Conservation (phyloP, 2,113 vertebrate species). For the Nasalis larvatus region DNA sequence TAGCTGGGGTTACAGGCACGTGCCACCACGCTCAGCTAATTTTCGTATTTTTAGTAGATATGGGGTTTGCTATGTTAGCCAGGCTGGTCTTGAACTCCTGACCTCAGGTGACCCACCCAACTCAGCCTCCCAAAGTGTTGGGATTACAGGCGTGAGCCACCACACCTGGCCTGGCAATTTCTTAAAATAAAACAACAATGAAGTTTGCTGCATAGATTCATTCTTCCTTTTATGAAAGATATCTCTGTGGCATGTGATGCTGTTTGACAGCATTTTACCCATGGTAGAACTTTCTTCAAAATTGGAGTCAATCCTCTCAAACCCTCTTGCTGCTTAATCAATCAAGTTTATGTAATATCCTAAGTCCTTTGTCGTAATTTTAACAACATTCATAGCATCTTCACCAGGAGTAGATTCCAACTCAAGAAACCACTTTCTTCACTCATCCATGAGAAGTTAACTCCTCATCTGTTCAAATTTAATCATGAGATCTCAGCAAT, state of each 20-base stretch:
- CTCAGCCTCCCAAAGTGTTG: no score
- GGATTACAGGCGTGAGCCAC: no score
- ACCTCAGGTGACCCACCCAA: no score
- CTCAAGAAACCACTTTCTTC: not conserved
- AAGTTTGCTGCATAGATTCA: not conserved
- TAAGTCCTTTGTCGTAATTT: not conserved
- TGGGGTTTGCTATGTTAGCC: no score
- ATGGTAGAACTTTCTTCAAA: not conserved
- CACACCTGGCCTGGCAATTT: fast-evolving
- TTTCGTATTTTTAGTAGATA: no score
- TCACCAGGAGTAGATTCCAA: not conserved
- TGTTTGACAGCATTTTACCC: not conserved
- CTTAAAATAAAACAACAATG: not conserved
- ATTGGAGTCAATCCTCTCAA: not conserved
- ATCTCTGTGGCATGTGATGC: not conserved
- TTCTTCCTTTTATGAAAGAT: not conserved
- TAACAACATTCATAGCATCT: not conserved
- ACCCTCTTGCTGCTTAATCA: not conserved
- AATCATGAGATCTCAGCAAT: not conserved
- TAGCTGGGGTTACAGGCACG: no score
- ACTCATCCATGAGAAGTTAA: no score
- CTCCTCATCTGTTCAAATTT: not conserved
- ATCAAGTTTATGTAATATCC: not conserved
- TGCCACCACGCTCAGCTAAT: no score
- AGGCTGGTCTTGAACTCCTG: no score